A percentile compares a stretch with the other conserved stretches of the same genome.
phyloP scores from a whole-genome alignment of 1,140 invertebrate genomes.

The Cotesia chilonis region DNA sequence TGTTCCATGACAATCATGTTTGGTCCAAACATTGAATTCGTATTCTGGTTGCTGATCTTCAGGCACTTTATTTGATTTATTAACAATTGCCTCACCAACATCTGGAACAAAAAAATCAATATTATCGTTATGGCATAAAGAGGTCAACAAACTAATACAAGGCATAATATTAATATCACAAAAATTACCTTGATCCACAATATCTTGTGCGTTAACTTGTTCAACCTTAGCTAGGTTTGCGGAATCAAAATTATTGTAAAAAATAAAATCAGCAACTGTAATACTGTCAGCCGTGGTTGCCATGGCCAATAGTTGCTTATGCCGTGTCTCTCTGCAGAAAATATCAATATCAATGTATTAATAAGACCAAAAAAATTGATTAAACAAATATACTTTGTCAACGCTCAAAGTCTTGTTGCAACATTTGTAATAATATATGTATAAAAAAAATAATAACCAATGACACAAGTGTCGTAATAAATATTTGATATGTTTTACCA shows the following conservation, averaged over 20 bases:
- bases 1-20: constrained; percentile 87
- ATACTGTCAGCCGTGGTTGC: constrained; percentile 60
- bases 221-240: constrained; percentile 85
- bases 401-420: background rate
- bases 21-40: constrained; percentile 92
- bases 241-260: constrained; percentile 87
- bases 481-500: no score
- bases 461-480: constrained; percentile 5
- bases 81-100: constrained; percentile 38
- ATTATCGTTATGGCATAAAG: constrained; percentile 6
- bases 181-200: constrained; percentile 50
- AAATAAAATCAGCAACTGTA: constrained; percentile 73
- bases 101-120: constrained; percentile 40
- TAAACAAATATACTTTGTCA: constrained; percentile 18
- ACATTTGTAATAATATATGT: background rate
- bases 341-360: constrained; percentile 22
- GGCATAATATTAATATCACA: constrained; percentile 23
- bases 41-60: constrained; percentile 69
- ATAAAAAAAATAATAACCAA: background rate
- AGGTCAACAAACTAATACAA: background rate
- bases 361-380: constrained; percentile 20
- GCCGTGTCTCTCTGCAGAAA: constrained; percentile 12
- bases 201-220: constrained; percentile 62
- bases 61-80: constrained; percentile 51
- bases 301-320: constrained; percentile 39